These are phyloP conservation scores for Aldrovandia affinis DNA, from an alignment of 2,797 vertebrate genomes.

Conservation along the genomic window DNA sequence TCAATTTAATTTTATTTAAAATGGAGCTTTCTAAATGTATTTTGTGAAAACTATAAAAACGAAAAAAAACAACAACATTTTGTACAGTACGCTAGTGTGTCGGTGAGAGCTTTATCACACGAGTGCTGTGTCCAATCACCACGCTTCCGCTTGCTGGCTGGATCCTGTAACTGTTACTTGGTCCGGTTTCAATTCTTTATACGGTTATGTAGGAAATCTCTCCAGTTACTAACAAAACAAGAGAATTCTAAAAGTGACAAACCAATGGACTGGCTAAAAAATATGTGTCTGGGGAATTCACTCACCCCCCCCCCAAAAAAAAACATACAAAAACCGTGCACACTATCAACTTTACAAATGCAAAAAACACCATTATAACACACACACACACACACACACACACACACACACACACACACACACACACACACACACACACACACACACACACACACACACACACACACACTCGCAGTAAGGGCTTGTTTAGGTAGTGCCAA, in stretches of 20 bases:
- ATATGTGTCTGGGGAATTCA: neutral
- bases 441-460: neutral
- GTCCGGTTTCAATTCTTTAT: neutral
- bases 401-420: neutral
- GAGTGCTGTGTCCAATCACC: slow-evolving; percentile 26
- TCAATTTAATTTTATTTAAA: slow-evolving; percentile 87
- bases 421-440: neutral
- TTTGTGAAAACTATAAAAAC: slow-evolving; percentile 84
- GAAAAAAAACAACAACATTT: slow-evolving; percentile 79
- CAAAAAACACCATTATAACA: neutral
- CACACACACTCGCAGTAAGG: neutral
- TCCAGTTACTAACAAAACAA: neutral
- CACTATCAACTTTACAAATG: neutral
- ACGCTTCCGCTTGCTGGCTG: neutral
- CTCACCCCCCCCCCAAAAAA: neutral
- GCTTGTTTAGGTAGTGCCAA: neutral
- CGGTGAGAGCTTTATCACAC: slow-evolving; percentile 67
- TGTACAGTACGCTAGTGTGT: slow-evolving; percentile 79
- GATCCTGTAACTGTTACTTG: too few relatives aligned
- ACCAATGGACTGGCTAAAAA: neutral
- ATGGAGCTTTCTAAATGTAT: slow-evolving; percentile 86
- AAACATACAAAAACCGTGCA: neutral
- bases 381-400: neutral
- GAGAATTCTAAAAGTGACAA: neutral
- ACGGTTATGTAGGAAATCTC: neutral